phyloP scores from a whole-genome alignment of 2,797 vertebrate genomes.

The Anguilla anguilla region DNA sequence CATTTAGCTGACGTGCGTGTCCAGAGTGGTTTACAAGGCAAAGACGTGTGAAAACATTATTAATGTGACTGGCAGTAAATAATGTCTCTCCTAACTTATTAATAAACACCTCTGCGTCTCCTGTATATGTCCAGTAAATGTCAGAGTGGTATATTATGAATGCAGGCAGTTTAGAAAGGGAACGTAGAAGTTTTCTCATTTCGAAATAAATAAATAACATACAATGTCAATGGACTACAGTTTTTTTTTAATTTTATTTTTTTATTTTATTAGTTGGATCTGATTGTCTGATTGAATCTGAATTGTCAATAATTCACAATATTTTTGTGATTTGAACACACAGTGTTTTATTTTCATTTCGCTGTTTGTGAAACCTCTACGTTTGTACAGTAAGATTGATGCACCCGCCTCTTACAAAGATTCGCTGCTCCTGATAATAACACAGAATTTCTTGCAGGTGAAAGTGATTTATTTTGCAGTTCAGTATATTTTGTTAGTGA shows the following conservation, averaged over 20 bases:
- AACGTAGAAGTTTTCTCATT: background rate
- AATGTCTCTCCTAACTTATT: background rate
- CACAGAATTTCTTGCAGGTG: background rate
- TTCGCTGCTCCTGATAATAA: background rate
- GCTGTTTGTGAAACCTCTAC: background rate
- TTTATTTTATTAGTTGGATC: background rate
- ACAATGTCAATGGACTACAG: background rate
- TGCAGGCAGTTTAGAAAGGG: background rate
- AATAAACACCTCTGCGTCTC: background rate
- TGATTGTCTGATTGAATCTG: background rate
- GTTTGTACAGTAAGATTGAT: background rate
- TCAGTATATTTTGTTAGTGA: constrained; percentile 1
- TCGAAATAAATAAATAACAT: background rate
- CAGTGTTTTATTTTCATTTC: background rate
- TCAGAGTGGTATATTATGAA: background rate
- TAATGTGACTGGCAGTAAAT: background rate
- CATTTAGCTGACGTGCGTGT: background rate
- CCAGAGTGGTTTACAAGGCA: background rate
- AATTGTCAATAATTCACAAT: background rate
- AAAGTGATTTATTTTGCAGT: background rate
- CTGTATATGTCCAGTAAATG: background rate
- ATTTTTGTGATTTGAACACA: background rate
- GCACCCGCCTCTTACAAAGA: background rate
- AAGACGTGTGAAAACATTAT: background rate
- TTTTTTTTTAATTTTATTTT: background rate